Evolutionary conservation across 2,113 vertebrate genomes (phyloP), one percentile per base, ranked within the genome.

Genomic region (Pagrus major): DNA sequence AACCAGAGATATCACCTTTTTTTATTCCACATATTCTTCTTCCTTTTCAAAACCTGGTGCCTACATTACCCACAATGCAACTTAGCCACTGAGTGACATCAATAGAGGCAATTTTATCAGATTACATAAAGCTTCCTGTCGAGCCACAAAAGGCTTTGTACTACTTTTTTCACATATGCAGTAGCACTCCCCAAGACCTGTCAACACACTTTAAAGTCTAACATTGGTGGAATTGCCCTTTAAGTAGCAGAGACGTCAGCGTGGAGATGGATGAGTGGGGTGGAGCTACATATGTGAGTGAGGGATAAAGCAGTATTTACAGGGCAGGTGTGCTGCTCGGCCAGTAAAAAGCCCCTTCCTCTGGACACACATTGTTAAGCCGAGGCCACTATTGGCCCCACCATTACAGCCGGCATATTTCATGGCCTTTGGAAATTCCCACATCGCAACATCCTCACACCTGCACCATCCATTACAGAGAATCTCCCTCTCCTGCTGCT

Each of bases 391-490:
- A 59, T 66, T 81, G 74, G 79, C 64, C 76, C 59, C 10, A 9
- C 70, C 25, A 39, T 71, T 88, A 77, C 2, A 78, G 63, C 20
- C 37, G 73, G 81, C 64, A 68, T 75, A 78, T 75, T 86, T 84
- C 52, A 76, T 20, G 33, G 54, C 64, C 60, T 78, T 61, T 79
- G 86, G 89, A 86, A 93, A 91, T 81, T 86, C 81, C 85, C 80
- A 67, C 65, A 76, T 75, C 9, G 5, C 78, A 65, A 86, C 67
- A 81, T 86, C 49, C 54, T 81, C 84, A 85, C 88, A 93, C 92
- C 88, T 94, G 89, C 80, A 86, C 51, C 72, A 75, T 84, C 78
- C 76, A 89, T 91, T 87, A 81, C 65, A 75, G 42, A 51, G 76
- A 76, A 49, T 71, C 46, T 55, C 23, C 16, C n/a, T 55, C 47